These are phyloP conservation scores for Drosophila borborema DNA, from an alignment of 2,888 invertebrate genomes.

Conservation along the genomic window DNA sequence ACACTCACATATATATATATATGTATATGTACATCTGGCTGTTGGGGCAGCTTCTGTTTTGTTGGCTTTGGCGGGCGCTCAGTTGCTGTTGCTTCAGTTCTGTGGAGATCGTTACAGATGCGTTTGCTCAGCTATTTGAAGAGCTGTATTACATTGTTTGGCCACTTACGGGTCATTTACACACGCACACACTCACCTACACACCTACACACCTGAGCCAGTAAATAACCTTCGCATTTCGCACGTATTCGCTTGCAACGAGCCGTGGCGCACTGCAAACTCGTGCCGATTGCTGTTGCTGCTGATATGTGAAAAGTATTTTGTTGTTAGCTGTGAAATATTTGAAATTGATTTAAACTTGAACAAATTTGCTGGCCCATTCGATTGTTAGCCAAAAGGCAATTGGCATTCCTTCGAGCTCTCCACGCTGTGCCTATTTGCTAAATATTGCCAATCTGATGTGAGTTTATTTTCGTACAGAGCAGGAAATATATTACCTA, in stretches of 20 bases:
- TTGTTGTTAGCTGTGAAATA: slow-evolving; percentile 18
- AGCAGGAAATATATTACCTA: slow-evolving; percentile 51
- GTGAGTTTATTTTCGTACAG: slow-evolving; percentile 36
- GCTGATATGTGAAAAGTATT: slow-evolving; percentile 10
- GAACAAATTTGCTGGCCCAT: slow-evolving; percentile 22
- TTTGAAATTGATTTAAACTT: slow-evolving; percentile 35
- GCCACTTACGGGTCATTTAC: slow-evolving; percentile 4
- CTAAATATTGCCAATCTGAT: slow-evolving; percentile 43
- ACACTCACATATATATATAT: too few relatives aligned
- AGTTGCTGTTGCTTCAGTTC: slow-evolving; percentile 31
- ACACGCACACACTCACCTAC: too few relatives aligned
- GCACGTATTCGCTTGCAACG: slow-evolving; percentile 57
- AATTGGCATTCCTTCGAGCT: not conserved
- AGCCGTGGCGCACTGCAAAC: slow-evolving; percentile 45
- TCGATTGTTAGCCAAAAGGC: not conserved
- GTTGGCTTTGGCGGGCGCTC: slow-evolving; percentile 50
- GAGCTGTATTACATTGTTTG: slow-evolving; percentile 24
- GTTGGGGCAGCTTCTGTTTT: slow-evolving; percentile 38
- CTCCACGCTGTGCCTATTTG: slow-evolving; percentile 25
- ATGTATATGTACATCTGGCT: not conserved
- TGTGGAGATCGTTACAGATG: slow-evolving; percentile 40
- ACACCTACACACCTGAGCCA: slow-evolving; percentile 19
- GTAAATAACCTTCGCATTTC: slow-evolving; percentile 42
- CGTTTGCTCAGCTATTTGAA: slow-evolving; percentile 53
- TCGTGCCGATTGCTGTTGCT: slow-evolving; percentile 7